These are phyloP conservation scores for Rhipidura dahli DNA, from an alignment of 2,113 vertebrate genomes.

Conservation along the genomic window DNA sequence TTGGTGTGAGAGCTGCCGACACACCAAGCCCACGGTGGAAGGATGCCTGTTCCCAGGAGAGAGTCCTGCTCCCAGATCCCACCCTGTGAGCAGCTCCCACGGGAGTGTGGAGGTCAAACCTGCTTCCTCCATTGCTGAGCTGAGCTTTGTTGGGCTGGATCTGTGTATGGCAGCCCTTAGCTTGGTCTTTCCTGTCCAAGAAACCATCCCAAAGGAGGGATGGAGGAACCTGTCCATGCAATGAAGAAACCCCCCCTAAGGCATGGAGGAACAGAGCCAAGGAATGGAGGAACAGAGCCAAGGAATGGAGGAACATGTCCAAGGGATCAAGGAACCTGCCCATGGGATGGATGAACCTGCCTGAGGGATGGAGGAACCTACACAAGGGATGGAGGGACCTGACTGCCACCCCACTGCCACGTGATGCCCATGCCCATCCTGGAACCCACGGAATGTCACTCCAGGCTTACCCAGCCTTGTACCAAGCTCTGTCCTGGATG, in stretches of 20 bases:
- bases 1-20: background rate
- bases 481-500: background rate
- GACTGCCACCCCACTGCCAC: background rate
- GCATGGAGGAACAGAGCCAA: background rate
- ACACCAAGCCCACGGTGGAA: background rate
- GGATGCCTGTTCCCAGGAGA: background rate
- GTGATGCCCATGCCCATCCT: background rate
- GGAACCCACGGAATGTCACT: fast-evolving
- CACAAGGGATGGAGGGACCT: background rate
- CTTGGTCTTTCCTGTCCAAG: background rate
- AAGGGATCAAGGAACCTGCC: fast-evolving
- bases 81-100: background rate
- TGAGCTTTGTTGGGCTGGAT: background rate
- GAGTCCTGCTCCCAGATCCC: background rate
- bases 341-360: background rate
- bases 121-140: background rate
- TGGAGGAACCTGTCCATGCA: background rate
- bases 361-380: no score
- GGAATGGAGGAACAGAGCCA: background rate
- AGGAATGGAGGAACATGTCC: background rate
- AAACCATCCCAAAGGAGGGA: background rate
- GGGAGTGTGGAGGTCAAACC: fast-evolving
- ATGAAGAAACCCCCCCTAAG: background rate
- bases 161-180: fast-evolving
- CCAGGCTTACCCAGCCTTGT: fast-evolving